Conservation (phyloP, 1,140 invertebrate species). For the Centruroides vittatus region DNA sequence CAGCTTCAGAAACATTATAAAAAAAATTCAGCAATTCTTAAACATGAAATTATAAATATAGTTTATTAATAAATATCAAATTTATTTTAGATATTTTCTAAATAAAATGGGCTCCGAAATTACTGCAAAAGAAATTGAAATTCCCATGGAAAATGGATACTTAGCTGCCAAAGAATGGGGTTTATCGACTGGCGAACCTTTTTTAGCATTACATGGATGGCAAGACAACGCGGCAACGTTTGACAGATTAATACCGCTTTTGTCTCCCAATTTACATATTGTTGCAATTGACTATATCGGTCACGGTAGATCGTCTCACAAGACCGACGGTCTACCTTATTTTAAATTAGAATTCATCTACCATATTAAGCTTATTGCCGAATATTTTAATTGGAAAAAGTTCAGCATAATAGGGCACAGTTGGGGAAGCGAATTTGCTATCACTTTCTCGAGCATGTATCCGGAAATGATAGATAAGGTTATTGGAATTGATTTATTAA, state of each 20-base stretch:
- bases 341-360: conserved; percentile 50
- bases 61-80: too few relatives aligned
- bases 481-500: conserved; percentile 37
- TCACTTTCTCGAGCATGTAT: conserved; percentile 24
- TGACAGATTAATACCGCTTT: conserved; percentile 55
- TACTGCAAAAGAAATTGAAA: conserved; percentile 34
- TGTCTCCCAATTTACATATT: conserved; percentile 26
- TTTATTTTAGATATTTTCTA: too few relatives aligned
- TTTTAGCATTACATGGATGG: conserved; percentile 63
- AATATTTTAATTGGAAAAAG: conserved; percentile 62
- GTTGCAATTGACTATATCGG: conserved; percentile 33
- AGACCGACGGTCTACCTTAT: conserved; percentile 55
- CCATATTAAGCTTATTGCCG: conserved; percentile 55
- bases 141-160: conserved; percentile 61
- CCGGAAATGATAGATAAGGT: conserved; percentile 38
- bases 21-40: too few relatives aligned
- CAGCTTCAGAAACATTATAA: too few relatives aligned
- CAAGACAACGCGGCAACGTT: conserved; percentile 77
- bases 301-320: conserved; percentile 66
- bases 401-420: conserved; percentile 36
- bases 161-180: conserved; percentile 57
- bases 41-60: too few relatives aligned
- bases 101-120: too few relatives aligned
- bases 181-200: conserved; percentile 40
- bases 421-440: conserved; percentile 24